Evolutionary conservation across 2,888 invertebrate genomes (phyloP), one percentile per base, ranked within the genome.

Genomic region (Trachelus tabidus): DNA sequence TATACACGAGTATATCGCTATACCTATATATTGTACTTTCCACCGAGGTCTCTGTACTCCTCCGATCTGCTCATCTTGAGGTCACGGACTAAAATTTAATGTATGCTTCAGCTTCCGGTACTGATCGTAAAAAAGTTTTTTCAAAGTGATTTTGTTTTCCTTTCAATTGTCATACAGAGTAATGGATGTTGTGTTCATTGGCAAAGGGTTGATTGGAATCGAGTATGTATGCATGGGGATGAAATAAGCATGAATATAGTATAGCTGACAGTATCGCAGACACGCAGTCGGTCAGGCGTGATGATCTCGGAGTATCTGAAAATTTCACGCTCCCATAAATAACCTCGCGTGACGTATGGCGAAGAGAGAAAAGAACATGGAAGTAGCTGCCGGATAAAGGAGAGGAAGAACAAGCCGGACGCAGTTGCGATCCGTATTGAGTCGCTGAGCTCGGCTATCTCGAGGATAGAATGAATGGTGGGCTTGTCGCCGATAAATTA

Each of bases 401-500:
- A 15, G 40, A 40, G 40, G 56, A 56, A 9, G 56, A 56, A 56
- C 23, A 56, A 23, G 56, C 23, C 56, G 23, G 56, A 23, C 56
- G 23, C 56, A 23, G 56, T 56, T 56, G 56, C 2, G 56, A 15
- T 23, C 23, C 56, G 56, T 1, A 56, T 56, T 56, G 56, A 56
- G 56, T 23, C 6, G 56, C 9, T 71, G 71, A 31, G 31, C 71
- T 71, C 30, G 23, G 33, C 30, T 71, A 30, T 71, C 30, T 71
- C 9, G 30, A 34, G 71, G 30, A 31, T 23, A 74, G 37, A 33
- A 11, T 11, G 6, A 74, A 74, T 15, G 34, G 74, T 74, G 15
- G 71, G 71, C 71, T 23, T 31, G 31, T 79, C 79, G 81, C 83
- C 86, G 86, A 87, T 88, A 88, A 87, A 88, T 88, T 89, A 87